Evolutionary conservation across 1,140 invertebrate species (phyloP).

Genomic region (Panagrolaimus sp.): DNA sequence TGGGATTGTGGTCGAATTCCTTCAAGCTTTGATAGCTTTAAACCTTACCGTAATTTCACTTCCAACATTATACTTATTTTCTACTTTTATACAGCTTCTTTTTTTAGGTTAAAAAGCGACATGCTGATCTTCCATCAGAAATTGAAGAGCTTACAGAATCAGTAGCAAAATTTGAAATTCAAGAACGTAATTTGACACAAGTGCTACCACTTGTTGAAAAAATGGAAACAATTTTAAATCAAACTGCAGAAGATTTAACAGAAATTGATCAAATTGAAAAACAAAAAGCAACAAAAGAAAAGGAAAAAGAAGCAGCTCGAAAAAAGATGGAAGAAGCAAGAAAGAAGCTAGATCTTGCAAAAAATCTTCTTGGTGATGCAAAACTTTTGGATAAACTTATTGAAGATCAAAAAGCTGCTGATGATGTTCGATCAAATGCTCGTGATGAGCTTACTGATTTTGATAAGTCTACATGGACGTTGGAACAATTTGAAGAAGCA

Average conservation of each 20-base stretch:
- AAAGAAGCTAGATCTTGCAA: not conserved
- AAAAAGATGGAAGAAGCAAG: not conserved
- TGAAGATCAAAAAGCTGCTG: not conserved
- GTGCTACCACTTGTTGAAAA: not conserved
- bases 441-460: too few species aligned
- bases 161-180: slow-evolving; percentile 4
- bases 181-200: not conserved
- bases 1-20: too few species aligned
- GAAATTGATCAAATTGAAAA: not conserved
- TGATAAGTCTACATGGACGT: too few species aligned
- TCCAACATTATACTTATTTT: too few species aligned
- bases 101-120: slow-evolving; percentile 13
- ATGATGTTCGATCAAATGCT: not conserved
- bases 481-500: too few species aligned
- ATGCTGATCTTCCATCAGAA: slow-evolving; percentile 8
- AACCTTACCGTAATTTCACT: too few species aligned
- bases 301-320: not conserved
- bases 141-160: slow-evolving; percentile 10
- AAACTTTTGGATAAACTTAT: not conserved
- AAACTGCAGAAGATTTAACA: not conserved
- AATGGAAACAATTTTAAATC: not conserved
- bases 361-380: not conserved
- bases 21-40: too few species aligned
- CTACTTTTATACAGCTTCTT: too few species aligned
- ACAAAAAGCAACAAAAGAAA: not conserved